phyloP scores from a whole-genome alignment of 1,140 invertebrate species.

The Drosophila punjabiensis region DNA sequence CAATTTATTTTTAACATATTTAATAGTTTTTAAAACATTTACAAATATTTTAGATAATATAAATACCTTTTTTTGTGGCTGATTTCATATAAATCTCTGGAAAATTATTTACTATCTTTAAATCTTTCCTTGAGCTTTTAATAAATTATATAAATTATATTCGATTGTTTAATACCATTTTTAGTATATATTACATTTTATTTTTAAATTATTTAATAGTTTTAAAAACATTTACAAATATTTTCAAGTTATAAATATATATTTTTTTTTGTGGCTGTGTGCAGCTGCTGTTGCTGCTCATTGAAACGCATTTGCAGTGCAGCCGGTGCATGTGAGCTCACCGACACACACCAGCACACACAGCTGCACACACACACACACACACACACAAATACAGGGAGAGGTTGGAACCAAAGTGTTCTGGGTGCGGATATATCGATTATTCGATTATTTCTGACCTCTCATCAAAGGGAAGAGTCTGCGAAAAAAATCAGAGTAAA shows the following conservation, averaged over 20 bases:
- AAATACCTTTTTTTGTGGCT: too few relatives aligned
- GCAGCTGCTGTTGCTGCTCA: slow-evolving; percentile 48
- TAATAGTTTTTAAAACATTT: too few relatives aligned
- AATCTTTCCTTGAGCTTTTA: not conserved
- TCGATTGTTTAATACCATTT: not conserved
- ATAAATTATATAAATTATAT: not conserved
- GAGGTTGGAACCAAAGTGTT: slow-evolving; percentile 8
- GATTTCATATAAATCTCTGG: not conserved
- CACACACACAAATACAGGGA: slow-evolving; percentile 5
- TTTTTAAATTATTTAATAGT: too few relatives aligned
- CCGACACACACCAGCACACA: slow-evolving; percentile 13
- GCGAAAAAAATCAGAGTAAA: not conserved
- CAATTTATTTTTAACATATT: too few relatives aligned
- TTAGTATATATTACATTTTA: not conserved
- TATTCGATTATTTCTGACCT: slow-evolving; percentile 50
- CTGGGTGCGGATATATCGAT: slow-evolving; percentile 38
- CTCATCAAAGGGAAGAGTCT: slow-evolving; percentile 18
- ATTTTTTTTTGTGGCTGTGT: not conserved
- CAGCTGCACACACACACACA: slow-evolving; percentile 1
- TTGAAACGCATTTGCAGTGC: slow-evolving; percentile 71
- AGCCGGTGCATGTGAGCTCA: slow-evolving; percentile 23
- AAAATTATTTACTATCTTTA: fast-evolving
- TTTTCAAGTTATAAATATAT: not conserved
- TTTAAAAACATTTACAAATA: not conserved
- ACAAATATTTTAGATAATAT: too few relatives aligned